Percentiles rank a stretch among this genome's conserved stretches.
phyloP scores from a whole-genome alignment of 2,113 vertebrate species.

The Prinia subflava region DNA sequence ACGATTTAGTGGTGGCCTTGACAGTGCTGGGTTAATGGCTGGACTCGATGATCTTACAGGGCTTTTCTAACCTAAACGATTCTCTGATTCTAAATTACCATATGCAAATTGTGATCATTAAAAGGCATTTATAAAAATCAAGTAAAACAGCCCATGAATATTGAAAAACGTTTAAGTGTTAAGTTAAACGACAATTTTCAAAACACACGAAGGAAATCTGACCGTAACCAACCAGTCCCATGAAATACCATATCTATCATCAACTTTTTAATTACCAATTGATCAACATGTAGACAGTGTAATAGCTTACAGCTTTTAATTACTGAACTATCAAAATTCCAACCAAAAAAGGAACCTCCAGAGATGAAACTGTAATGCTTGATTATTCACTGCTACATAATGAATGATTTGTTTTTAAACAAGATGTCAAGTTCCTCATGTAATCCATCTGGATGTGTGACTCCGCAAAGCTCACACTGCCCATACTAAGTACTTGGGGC shows the following conservation, averaged over 20 bases:
- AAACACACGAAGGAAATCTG: conserved; percentile 58
- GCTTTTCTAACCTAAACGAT: neutral
- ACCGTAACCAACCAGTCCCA: conserved; percentile 43
- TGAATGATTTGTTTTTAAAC: conserved; percentile 76
- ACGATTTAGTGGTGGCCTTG: neutral
- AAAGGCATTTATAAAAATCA: conserved; percentile 44
- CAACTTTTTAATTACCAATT: conserved; percentile 69
- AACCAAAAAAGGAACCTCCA: conserved; percentile 73
- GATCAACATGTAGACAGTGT: conserved; percentile 59
- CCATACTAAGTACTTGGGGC: conserved; percentile 54
- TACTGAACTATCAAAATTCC: conserved; percentile 75
- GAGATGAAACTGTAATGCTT: conserved; percentile 71
- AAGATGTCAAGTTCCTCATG: conserved; percentile 69
- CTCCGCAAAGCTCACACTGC: conserved; percentile 31
- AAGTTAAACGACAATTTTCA: conserved; percentile 55
- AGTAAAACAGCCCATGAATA: conserved; percentile 38
- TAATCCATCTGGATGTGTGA: conserved; percentile 71
- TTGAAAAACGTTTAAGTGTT: conserved; percentile 9
- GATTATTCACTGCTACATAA: conserved; percentile 74
- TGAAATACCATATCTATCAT: conserved; percentile 68
- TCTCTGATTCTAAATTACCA: conserved; percentile 6
- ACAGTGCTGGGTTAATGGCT: neutral
- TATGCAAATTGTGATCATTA: conserved; percentile 57
- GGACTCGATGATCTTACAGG: neutral
- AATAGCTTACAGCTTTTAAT: conserved; percentile 72